phyloP scores from a whole-genome alignment of 2,113 vertebrate genomes.

The Fregetta grallaria region DNA sequence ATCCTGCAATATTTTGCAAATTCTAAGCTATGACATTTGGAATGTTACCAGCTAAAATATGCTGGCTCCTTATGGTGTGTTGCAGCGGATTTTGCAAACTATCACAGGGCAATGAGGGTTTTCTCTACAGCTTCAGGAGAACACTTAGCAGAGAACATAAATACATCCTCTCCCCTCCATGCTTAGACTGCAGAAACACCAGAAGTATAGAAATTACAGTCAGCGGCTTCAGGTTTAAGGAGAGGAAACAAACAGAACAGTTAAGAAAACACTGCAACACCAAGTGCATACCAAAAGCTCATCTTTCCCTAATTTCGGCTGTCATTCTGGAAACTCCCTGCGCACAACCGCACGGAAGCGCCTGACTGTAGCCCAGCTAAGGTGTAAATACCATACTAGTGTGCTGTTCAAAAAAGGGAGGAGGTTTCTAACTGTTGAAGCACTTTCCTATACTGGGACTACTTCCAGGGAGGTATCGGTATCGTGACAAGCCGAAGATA shows the following conservation, averaged over 20 bases:
- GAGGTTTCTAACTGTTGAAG: not conserved
- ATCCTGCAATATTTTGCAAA: conserved; percentile 48
- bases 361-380: too few species aligned
- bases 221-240: not conserved
- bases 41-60: conserved; percentile 57
- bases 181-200: not conserved
- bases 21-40: conserved; percentile 44
- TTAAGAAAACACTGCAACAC: not conserved
- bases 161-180: not conserved
- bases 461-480: not conserved
- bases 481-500: not conserved
- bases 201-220: not conserved
- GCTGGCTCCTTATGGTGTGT: conserved; percentile 51
- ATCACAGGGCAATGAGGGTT: not conserved
- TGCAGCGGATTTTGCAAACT: conserved; percentile 21
- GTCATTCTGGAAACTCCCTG: not conserved
- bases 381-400: not conserved
- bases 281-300: fast-evolving
- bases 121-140: conserved; percentile 13
- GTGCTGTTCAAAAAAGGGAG: not conserved
- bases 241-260: not conserved
- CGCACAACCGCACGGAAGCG: not conserved
- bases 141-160: not conserved
- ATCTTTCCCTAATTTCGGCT: not conserved
- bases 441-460: fast-evolving